phyloP scores from a whole-genome alignment of 2,888 invertebrate genomes.

The Meteorus colon region DNA sequence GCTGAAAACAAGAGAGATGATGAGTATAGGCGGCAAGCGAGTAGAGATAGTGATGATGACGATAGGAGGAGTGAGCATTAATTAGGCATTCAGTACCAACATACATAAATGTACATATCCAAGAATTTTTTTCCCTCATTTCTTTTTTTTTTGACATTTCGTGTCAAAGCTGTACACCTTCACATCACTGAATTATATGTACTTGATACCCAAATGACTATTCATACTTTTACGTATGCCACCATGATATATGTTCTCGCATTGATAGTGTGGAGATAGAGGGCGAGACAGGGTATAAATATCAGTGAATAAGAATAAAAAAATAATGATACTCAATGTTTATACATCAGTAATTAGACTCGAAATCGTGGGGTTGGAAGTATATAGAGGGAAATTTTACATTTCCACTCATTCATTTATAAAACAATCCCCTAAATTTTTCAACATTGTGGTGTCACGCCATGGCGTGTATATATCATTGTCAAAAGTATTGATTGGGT shows the following conservation, averaged over 20 bases:
- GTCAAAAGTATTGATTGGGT: background rate
- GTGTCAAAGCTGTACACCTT: background rate
- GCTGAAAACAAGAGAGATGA: slow-evolving; percentile 38
- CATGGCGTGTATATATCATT: background rate
- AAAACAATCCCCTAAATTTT: background rate
- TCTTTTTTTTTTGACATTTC: background rate
- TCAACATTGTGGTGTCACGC: background rate
- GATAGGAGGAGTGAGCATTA: slow-evolving; percentile 12
- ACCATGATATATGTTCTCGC: background rate
- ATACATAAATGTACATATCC: background rate
- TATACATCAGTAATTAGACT: slow-evolving; percentile 12
- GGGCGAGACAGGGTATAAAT: background rate
- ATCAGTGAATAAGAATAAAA: background rate
- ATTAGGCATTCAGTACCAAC: slow-evolving; percentile 16
- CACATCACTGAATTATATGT: background rate
- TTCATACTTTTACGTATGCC: background rate
- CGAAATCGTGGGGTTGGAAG: background rate
- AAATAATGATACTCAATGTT: background rate
- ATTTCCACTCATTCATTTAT: background rate
- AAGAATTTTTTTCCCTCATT: background rate
- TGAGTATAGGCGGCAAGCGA: slow-evolving; percentile 7
- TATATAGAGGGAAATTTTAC: background rate
- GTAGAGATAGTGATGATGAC: background rate
- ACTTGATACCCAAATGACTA: slow-evolving; percentile 3
- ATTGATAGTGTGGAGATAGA: background rate